Evolutionary conservation across 2,888 invertebrate species (phyloP), one percentile per base, ranked within the genome.

Genomic region (Trilocha varians): DNA sequence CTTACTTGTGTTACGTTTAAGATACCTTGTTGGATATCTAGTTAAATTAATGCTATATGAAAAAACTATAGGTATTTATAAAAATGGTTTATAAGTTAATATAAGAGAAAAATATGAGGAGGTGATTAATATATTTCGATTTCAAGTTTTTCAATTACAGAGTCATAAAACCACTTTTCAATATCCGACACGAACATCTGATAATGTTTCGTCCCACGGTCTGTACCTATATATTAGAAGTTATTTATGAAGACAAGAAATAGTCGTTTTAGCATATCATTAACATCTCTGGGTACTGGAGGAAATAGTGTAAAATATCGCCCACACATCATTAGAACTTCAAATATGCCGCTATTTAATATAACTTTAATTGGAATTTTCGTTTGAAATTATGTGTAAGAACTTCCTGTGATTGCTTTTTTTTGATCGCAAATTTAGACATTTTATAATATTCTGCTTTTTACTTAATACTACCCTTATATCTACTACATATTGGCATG

Each of bases 231-330:
- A n/a, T n/a, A n/a, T n/a, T n/a, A n/a, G n/a, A 2, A 11, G 25
- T 25, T 25, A 25, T 25, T 25, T 25, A 25, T 25, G 25, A 25
- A 25, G 25, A 25, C 25, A 25, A 25, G 25, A 25, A 25, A 25
- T 25, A 25, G 25, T 25, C 6, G 25, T 39, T 34, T 2, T 41
- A 34, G 32, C 38, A 37, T 44, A 18, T 34, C 17, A 13, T n/a
- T n/a, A 36, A n/a, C 18, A 11, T 13, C 25, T 3, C 1, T 25
- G 5, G 11, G 25, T 25, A 25, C 25, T 25, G 2, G 1, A 25
- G 25, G 25, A 25, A 25, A 25, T 11, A 25, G 25, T 25, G 4
- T 4, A 9, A 11, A 25, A 25, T 6, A 11, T 11, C 5, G 18
- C 18, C 18, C 8, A 18, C 18, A 8, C 18, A 18, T 25, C 11